Percentiles rank a stretch among this genome's conserved stretches.
phyloP scores from a whole-genome alignment of 2,113 vertebrate genomes.

The Gallinago undulata region DNA sequence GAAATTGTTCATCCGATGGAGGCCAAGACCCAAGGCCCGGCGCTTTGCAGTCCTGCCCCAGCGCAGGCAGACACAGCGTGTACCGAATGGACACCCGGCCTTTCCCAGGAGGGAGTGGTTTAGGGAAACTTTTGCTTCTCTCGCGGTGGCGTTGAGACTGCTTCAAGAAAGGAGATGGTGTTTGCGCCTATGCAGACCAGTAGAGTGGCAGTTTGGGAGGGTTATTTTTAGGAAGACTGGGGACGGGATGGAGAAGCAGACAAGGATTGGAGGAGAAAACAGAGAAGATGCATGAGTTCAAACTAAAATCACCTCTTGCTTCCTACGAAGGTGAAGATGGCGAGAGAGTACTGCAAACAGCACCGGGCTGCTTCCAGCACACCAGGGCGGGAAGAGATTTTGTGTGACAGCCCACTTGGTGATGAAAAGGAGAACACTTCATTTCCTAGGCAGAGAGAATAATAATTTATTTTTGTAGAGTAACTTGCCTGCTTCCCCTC shows the following conservation, averaged over 20 bases:
- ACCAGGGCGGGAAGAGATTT: neutral
- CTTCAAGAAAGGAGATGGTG: neutral
- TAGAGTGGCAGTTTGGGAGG: neutral
- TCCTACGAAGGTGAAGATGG: constrained; percentile 8
- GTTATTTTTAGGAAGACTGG: neutral
- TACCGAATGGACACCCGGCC: accelerated
- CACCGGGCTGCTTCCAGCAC: constrained; percentile 32
- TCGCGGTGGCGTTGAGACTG: accelerated
- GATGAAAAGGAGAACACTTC: constrained; percentile 32
- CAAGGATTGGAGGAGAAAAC: neutral
- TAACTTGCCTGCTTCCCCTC: neutral
- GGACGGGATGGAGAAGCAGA: neutral
- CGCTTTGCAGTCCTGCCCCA: constrained; percentile 23
- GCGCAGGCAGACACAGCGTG: neutral
- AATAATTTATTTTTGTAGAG: constrained; percentile 37
- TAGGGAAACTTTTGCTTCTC: neutral
- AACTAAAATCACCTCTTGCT: neutral
- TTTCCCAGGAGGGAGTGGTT: neutral
- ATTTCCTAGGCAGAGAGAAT: constrained; percentile 53
- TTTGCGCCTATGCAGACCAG: neutral
- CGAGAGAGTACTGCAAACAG: neutral
- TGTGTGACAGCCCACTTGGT: neutral
- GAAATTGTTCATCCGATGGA: constrained; percentile 86
- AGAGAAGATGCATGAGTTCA: neutral
- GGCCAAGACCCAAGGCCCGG: constrained; percentile 55